Evolutionary conservation across 2,797 vertebrate genomes (phyloP).

Genomic region (Syncerus caffer): DNA sequence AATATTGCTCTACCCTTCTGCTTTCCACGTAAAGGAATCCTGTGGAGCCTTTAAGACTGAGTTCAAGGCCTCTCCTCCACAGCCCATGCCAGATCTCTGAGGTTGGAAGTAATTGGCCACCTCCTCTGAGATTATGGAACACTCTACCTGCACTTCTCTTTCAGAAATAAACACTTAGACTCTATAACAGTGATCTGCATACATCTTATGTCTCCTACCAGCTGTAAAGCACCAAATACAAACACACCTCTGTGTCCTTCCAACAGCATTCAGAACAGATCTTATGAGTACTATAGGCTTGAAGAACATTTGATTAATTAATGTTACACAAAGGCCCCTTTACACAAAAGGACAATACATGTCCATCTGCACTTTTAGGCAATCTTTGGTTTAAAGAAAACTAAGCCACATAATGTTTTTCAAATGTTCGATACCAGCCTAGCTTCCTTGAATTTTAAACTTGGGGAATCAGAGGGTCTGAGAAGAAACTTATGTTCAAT

Average conservation of each 20-base stretch:
- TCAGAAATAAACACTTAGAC: background rate
- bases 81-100: background rate
- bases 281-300: background rate
- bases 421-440: background rate
- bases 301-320: background rate
- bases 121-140: background rate
- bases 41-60: background rate
- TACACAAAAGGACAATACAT: background rate
- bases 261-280: background rate
- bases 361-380: background rate
- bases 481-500: background rate
- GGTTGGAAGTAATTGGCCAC: background rate
- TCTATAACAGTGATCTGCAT: background rate
- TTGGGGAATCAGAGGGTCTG: background rate
- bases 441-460: slow-evolving; percentile 4
- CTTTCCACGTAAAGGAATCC: background rate
- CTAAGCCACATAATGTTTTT: background rate
- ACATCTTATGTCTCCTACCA: background rate
- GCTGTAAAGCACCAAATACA: background rate
- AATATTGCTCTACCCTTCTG: background rate
- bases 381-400: slow-evolving; percentile 25
- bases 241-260: background rate
- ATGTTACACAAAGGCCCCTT: background rate
- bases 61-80: background rate
- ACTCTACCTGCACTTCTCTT: background rate